These are phyloP conservation scores for Scleropages formosus DNA, from an alignment of 2,797 vertebrate genomes.

Conservation along the genomic window DNA sequence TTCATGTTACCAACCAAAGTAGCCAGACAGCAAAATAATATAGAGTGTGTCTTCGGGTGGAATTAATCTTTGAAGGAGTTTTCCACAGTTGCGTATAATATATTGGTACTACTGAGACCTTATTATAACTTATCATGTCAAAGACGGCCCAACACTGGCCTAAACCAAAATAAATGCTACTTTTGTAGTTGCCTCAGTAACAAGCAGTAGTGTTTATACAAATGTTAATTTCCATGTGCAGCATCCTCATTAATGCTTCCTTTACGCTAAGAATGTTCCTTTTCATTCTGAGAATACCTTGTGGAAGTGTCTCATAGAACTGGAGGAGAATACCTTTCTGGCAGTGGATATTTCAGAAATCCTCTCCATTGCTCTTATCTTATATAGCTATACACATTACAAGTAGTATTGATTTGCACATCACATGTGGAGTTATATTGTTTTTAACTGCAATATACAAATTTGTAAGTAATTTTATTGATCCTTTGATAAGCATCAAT, in stretches of 20 bases:
- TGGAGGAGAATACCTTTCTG: background rate
- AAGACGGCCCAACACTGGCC: too few relatives aligned
- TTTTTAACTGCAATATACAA: too few relatives aligned
- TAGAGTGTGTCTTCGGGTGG: too few relatives aligned
- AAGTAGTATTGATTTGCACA: background rate
- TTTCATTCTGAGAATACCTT: background rate
- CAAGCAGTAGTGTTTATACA: background rate
- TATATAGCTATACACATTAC: background rate
- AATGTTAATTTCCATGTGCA: background rate
- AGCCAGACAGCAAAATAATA: too few relatives aligned
- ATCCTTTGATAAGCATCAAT: too few relatives aligned
- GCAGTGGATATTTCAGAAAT: background rate
- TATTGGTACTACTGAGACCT: too few relatives aligned
- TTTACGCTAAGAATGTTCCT: background rate
- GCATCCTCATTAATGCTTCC: background rate
- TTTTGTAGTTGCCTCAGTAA: background rate
- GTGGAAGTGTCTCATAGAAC: background rate
- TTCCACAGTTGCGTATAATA: too few relatives aligned
- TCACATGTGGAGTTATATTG: too few relatives aligned
- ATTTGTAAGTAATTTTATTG: too few relatives aligned
- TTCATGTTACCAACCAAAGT: too few relatives aligned
- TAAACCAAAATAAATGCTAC: background rate
- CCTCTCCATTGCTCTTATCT: background rate
- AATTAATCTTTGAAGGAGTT: too few relatives aligned
- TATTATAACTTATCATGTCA: too few relatives aligned